Percentiles rank a stretch among this genome's conserved stretches.
Conservation (phyloP, 2,888 invertebrate genomes). For the Sarcophaga carnaria region DNA sequence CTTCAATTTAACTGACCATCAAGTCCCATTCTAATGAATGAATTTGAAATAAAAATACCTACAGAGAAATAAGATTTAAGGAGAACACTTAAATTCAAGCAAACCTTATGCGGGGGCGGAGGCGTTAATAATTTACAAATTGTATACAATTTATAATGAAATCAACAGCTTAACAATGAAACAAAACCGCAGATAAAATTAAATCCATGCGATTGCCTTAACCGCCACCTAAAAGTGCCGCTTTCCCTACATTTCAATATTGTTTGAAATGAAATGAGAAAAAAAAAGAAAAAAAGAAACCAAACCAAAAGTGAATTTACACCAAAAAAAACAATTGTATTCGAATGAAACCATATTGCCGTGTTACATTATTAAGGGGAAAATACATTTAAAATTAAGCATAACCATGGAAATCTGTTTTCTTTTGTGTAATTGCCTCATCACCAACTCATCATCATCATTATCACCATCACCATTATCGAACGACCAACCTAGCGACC, state of each 20-base stretch:
- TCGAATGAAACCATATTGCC: constrained; percentile 37
- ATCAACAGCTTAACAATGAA: constrained; percentile 42
- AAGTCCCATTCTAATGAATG: no score
- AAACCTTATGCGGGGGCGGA: not conserved
- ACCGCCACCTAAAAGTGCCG: constrained; percentile 8
- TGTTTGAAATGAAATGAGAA: not conserved
- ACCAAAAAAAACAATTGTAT: not conserved
- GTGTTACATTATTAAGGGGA: constrained; percentile 32
- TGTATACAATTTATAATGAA: constrained; percentile 48
- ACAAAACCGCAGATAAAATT: constrained; percentile 7
- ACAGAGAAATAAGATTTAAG: not conserved
- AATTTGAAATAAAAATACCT: not conserved
- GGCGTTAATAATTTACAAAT: constrained; percentile 46
- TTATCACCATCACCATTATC: not conserved
- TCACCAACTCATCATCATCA: constrained; percentile 37
- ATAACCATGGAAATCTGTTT: constrained; percentile 62
- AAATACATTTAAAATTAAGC: constrained; percentile 45
- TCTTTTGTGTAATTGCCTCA: constrained; percentile 61
- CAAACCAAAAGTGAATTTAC: not conserved
- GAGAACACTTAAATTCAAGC: constrained; percentile 14
- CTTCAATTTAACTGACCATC: no score
- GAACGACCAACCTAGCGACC: not conserved
- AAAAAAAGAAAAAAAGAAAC: not conserved
- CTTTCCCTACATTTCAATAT: not conserved
- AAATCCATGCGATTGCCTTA: not conserved